Evolutionary conservation across 2,113 vertebrate species (phyloP), one percentile per base, ranked within the genome.

Genomic region (Psittacula cyanocephala): DNA sequence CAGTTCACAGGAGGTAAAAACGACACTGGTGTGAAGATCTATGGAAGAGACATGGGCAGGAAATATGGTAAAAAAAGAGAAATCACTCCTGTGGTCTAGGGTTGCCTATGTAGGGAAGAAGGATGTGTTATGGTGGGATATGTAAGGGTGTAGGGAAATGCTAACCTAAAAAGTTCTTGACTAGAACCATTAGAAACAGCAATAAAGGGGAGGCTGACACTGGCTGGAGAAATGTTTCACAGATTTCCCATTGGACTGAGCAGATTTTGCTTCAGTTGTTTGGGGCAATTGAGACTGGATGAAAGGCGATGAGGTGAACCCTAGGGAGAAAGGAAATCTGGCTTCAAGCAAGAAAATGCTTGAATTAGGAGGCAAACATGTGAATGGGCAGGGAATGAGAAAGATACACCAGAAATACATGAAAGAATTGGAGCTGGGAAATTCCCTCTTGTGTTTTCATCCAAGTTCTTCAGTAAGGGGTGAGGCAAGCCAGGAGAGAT

Each of bases 111-210:
- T 13, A 57, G 39, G 22, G 14, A 55, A 71, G 29, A 59, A 49
- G 5, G 41, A 44, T 33, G 7, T 35, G 13, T 25, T 57, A 35
- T 16, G 41, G 15, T 5, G 1, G 0, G 17, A 14, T n/a, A 46
- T 0, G 0, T 35, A 23, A 75, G 10, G 9, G 4, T 29, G 11
- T 8, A 78, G 43, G 55, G 50, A 71, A 72, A 37, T 17, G 15
- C 4, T 63, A 49, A 59, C 3, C 18, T 10, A 12, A 59, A 59
- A 63, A 17, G 3, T 22, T 79, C 43, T 39, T 64, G 50, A 43
- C 19, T 37, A 27, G 10, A 60, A 13, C 27, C 13, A 0, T 46
- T 85, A 79, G n/a, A 23, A 85, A 24, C 15, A 59, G 5, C 11
- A 59, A 22, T 29, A 47, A 93, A 50, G 12, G 2, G 10, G 47